phyloP scores from a whole-genome alignment of 2,113 vertebrate species.

The Myodes glareolus region DNA sequence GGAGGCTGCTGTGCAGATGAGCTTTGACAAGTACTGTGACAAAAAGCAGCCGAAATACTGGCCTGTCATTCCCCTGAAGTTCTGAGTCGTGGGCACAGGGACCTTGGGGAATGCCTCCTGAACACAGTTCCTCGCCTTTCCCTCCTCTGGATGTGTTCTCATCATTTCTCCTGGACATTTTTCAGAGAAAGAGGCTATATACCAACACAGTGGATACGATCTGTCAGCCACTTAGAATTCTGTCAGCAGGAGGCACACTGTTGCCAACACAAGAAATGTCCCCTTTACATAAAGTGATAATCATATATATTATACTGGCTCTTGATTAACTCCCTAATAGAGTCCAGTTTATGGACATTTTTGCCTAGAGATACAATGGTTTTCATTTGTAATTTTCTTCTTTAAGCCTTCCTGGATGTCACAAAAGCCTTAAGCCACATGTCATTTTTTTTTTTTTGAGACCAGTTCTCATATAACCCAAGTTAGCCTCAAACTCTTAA shows the following conservation, averaged over 20 bases:
- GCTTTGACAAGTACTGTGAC: slow-evolving; percentile 94
- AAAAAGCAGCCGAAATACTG: slow-evolving; percentile 95
- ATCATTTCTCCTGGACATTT: background rate
- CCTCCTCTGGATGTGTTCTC: accelerated
- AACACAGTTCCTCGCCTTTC: background rate
- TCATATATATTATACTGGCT: background rate
- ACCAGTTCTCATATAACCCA: background rate
- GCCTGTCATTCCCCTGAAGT: slow-evolving; percentile 96
- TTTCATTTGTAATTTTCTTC: slow-evolving; percentile 2
- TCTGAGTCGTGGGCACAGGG: slow-evolving; percentile 81
- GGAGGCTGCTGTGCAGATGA: slow-evolving; percentile 96
- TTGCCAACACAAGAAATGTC: background rate
- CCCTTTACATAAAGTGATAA: background rate
- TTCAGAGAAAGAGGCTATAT: background rate
- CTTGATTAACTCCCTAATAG: background rate
- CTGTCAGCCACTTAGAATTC: background rate
- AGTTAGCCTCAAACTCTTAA: background rate
- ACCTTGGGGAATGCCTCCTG: background rate
- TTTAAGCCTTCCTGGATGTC: background rate
- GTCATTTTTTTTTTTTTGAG: background rate
- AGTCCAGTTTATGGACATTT: slow-evolving; percentile 24
- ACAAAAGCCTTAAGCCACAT: background rate
- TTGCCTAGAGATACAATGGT: background rate
- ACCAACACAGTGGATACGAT: background rate
- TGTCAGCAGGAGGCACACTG: background rate